Evolutionary conservation across 2,113 vertebrate species (phyloP), one percentile per base, ranked within the genome.

Genomic region (Chaenogobius annularis): DNA sequence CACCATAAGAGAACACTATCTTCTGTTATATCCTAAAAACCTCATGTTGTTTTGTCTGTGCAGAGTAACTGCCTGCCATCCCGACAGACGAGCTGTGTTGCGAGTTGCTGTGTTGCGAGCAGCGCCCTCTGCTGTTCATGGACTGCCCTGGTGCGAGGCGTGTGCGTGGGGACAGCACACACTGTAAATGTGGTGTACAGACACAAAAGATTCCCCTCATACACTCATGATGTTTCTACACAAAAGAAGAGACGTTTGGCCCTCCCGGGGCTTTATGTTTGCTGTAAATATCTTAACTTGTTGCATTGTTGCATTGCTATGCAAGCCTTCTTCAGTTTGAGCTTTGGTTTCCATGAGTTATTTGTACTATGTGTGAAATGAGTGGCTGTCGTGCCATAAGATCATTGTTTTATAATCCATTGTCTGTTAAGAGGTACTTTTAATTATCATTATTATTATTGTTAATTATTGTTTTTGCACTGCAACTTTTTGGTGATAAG

Each of bases 331-430:
- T 93, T 94, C 93, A 91, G 92, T 96, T 96, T 94, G 91, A 94
- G 92, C 92, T 95, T 93, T 94, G 95, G 54, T 81, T 90, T 86
- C 77, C 78, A 85, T 74, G 95, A 94, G 94, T 97, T 93, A 93
- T 94, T 97, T 99, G 97, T 99, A 98, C 93, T 95, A 96, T 98
- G 98, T 98, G 97, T 99, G 96, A 98, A 97, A 96, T 95, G 93
- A 95, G 94, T 94, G 96, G 96, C 96, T 96, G 93, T 95, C 93
- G 95, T 96, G 96, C 97, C 98, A 98, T 97, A 96, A 95, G 95
- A 58, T 94, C 95, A 94, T 94, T 92, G 90, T 93, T 96, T 96
- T 95, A 95, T 95, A 94, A 94, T 96, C 94, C 95, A 94, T 95
- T 93, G 93, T 95, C 95, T 95, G 91, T 93, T 91, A 83, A 93